A percentile compares a stretch with the other conserved stretches of the same genome.
phyloP scores from a whole-genome alignment of 2,797 vertebrate species.

The Chiroxiphia lanceolata region DNA sequence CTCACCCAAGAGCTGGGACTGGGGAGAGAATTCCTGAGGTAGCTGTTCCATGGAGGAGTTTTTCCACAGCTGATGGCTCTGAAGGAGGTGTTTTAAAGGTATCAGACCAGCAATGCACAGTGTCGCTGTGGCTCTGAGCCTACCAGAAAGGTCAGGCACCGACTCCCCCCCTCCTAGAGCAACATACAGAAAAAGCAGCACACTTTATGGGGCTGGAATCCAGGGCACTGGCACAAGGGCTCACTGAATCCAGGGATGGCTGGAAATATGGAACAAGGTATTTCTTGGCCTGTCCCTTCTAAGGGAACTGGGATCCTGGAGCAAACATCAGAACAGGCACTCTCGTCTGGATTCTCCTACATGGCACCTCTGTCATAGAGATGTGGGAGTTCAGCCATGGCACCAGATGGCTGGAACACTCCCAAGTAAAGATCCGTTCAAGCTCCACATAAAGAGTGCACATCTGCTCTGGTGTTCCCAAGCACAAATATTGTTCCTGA shows the following conservation, averaged over 20 bases:
- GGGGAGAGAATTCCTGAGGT: not conserved
- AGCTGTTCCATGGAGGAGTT: not conserved
- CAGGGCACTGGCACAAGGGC: not conserved
- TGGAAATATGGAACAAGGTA: not conserved
- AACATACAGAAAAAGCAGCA: not conserved
- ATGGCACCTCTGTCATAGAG: not conserved
- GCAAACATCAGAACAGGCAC: rapidly evolving
- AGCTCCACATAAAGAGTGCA: not conserved
- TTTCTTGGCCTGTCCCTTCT: not conserved
- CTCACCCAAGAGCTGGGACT: not conserved
- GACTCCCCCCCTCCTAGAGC: rapidly evolving
- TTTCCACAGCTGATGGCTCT: not conserved
- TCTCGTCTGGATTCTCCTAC: not conserved
- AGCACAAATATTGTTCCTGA: not conserved
- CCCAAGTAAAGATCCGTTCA: not conserved
- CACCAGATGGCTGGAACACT: not conserved
- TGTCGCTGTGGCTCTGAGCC: not conserved
- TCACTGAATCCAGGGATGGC: not conserved
- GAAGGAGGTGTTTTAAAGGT: not conserved
- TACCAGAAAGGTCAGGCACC: not conserved
- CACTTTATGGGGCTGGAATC: not conserved
- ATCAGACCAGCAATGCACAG: not conserved
- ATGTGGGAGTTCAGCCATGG: not conserved
- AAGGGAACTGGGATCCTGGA: not conserved
- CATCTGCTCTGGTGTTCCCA: not conserved